Base-by-base conservation (phyloP, 2,113 vertebrate genomes). In the Shinisaurus crocodilurus region DNA sequence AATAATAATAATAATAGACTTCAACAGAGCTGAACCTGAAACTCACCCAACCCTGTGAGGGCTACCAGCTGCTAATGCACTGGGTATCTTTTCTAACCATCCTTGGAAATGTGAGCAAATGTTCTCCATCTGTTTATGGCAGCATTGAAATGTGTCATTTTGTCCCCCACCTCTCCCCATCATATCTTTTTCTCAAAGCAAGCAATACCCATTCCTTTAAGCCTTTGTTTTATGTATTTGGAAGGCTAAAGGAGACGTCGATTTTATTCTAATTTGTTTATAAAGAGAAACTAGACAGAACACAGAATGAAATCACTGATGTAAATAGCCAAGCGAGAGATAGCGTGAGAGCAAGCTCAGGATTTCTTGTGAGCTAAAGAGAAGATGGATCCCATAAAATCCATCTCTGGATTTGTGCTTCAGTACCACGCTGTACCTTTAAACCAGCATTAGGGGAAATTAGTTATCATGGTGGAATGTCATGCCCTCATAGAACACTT, bases 391-490 rank as follows among this genome's bases (percentile, higher is more conserved):
- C 40, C 54, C 23, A 65, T 63, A 18, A 37, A 37, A 57, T 16
- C 40, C 2, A 45, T 72, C 85, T 37, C 8, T 80, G 65, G 34
- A 79, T 72, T 54, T n/a, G 37, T n/a, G 48, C 34, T 88, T 84
- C 18, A 10, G n/a, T 32, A 40, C 18, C 1, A 1, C 50, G 3
- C 50, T 20, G 23, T 65, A 89, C 91, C 91, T 88, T 95, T 91
- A 88, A 57, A 70, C 90, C 48, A 50, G 13, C 70, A 85, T 77
- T 75, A 85, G 82, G n/a, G 75, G 45, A 40, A 90, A 85, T 70
- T 48, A 69, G 57, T 67, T 32, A 50, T 80, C 5, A 13, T 69
- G 5, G 60, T 43, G 45, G 16, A 40, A 18, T 29, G 9, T 40
- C 27, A 43, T 16, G 63, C 76, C 87, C 91, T 92, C 88, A 81